Evolutionary conservation across 2,888 invertebrate genomes (phyloP).

Genomic region (Tetragonisca angustula): DNA sequence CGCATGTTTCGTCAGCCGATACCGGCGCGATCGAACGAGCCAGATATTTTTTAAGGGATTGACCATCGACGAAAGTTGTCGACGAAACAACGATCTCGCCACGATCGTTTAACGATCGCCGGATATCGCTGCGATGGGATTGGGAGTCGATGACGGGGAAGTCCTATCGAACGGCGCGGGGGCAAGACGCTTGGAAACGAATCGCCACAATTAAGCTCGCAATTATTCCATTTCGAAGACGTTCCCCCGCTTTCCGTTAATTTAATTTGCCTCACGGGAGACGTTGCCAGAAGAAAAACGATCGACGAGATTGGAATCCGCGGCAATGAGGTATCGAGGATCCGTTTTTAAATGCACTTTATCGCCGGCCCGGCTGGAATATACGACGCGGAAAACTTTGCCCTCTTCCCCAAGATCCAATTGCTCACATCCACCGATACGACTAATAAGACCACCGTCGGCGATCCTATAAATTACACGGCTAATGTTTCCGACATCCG

Average conservation of each 20-base stretch:
- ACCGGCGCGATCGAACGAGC: background rate
- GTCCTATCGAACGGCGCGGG: constrained; percentile 41
- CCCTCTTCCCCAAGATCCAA: constrained; percentile 12
- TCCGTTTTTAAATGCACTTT: constrained; percentile 63
- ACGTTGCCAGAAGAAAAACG: constrained; percentile 65
- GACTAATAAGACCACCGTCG: constrained; percentile 23
- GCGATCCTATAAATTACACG: constrained; percentile 19
- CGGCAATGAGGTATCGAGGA: constrained; percentile 51
- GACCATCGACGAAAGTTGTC: background rate
- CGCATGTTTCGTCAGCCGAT: background rate
- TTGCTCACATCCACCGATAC: constrained; percentile 24
- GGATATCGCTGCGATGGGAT: constrained; percentile 28
- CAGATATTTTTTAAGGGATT: constrained; percentile 9
- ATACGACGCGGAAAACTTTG: constrained; percentile 25
- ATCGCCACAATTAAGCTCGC: constrained; percentile 71
- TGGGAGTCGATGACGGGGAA: constrained; percentile 55
- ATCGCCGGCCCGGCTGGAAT: constrained; percentile 26
- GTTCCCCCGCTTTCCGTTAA: constrained; percentile 57
- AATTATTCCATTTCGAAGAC: constrained; percentile 69
- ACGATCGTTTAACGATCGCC: constrained; percentile 40
- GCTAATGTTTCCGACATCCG: constrained; percentile 29
- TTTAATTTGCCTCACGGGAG: constrained; percentile 71
- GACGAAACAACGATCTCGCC: constrained; percentile 12
- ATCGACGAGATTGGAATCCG: constrained; percentile 62
- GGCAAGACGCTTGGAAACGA: constrained; percentile 56